Percentiles rank a stretch among this genome's conserved stretches.
phyloP scores from a whole-genome alignment of 2,113 vertebrate genomes.

The Chionodraco myersi region DNA sequence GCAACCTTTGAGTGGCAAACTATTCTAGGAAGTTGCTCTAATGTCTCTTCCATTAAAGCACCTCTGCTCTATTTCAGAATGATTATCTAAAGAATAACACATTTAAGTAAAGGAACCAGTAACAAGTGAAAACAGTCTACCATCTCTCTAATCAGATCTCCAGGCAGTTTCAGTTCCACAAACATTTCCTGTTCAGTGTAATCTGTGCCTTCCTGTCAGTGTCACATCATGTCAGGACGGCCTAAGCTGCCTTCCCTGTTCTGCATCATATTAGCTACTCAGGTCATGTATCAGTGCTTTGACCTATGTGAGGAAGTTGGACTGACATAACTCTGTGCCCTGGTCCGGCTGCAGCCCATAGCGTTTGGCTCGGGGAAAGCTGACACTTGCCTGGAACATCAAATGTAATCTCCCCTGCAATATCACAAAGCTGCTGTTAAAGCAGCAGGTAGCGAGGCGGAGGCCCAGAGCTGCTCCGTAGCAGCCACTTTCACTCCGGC shows the following conservation, averaged over 20 bases:
- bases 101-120: background rate
- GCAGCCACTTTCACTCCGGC: constrained; percentile 35
- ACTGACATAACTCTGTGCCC: constrained; percentile 19
- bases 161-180: background rate
- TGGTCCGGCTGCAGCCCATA: constrained; percentile 18
- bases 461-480: constrained; percentile 7
- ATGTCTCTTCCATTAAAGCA: background rate
- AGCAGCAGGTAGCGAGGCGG: constrained; percentile 41
- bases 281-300: constrained; percentile 34
- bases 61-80: background rate
- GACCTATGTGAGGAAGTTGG: constrained; percentile 27
- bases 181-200: constrained; percentile 48
- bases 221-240: constrained; percentile 11
- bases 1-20: background rate
- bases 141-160: constrained; percentile 26
- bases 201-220: constrained; percentile 30
- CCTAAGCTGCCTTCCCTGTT: background rate
- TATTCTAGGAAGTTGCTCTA: constrained; percentile 11
- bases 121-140: background rate
- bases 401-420: constrained; percentile 49
- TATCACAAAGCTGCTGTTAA: constrained; percentile 57
- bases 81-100: constrained; percentile 2
- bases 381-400: constrained; percentile 41
- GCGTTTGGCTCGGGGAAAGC: constrained; percentile 19
- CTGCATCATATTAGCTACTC: constrained; percentile 30